Base-by-base conservation (phyloP, 2,797 vertebrate species). In the Nyctalus aviator region DNA sequence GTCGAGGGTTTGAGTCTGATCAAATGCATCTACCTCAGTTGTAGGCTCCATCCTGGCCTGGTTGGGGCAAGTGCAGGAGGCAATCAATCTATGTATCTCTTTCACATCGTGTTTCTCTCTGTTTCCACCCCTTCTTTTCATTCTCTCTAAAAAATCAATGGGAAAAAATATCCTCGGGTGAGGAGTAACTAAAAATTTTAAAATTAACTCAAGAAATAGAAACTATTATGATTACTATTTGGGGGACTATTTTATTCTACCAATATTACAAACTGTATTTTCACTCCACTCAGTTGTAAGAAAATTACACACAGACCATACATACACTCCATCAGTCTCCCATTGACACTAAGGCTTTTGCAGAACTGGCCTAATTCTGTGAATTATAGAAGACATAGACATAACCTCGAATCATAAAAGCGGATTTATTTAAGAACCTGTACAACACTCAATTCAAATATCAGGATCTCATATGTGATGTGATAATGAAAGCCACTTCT, bases 211-310 rank as follows among this genome's bases (percentile, higher is more conserved):
- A 85, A 77, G 44, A 88, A 50, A 20, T 88, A 20, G 30, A 78
- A 89, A 57, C 15, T 89, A 32, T 79, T 69, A 78, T 46, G 15
- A 81, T 87, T 75, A 84, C 10, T 72, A 44, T 25, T 96, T 87
- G 57, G 9, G 71, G 11, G n/a, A 92, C 32, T 69, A 37, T 79
- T 77, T 41, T 48, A 27, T 72, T 88, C 44, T 75, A 59, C 8
- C 46, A 66, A 57, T 72, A 87, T 81, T 72, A 72, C 32, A 85
- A 85, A n/a, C 76, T 64, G 25, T 88, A 68, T 93, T 79, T 91
- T 87, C 50, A 84, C 25, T 71, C 23, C 13, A 76, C 69, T 88
- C 18, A 84, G 6, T 37, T 79, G 6, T 44, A 82, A 68, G 72
- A 82, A 90, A 92, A 88, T 84, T 76, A 59, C 6, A 30, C n/a